These are phyloP conservation scores for Melieria picta DNA, from an alignment of 2,888 invertebrate species.

Conservation along the genomic window DNA sequence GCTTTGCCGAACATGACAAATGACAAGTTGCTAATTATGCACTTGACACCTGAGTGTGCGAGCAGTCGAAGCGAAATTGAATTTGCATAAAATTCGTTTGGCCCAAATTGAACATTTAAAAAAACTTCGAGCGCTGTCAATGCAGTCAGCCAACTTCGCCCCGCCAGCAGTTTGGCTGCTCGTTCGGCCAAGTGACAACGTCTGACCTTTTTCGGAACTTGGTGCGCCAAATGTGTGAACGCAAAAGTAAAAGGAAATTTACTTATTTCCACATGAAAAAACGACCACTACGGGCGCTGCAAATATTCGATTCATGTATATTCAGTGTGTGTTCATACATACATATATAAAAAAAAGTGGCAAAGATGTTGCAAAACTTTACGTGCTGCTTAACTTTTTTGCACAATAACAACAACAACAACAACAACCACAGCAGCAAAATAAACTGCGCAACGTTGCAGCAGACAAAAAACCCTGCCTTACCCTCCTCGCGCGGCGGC, in stretches of 20 bases:
- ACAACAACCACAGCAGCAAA: slow-evolving; percentile 21
- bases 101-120: no score
- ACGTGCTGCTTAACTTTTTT: slow-evolving; percentile 37
- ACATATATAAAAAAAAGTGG: slow-evolving; percentile 5
- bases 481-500: slow-evolving; percentile 2
- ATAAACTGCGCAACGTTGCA: slow-evolving; percentile 38
- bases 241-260: slow-evolving; percentile 16
- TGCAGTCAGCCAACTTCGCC: no score
- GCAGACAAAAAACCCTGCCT: slow-evolving; percentile 37
- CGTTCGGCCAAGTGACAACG: slow-evolving; percentile 28
- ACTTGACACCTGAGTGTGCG: no score
- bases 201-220: slow-evolving; percentile 34
- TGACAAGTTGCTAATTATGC: no score
- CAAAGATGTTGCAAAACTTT: slow-evolving; percentile 33
- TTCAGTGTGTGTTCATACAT: no score
- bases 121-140: no score
- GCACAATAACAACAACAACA: slow-evolving; percentile 36
- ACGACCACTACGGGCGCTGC: background rate
- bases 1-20: no score
- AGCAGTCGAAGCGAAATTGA: no score
- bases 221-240: background rate
- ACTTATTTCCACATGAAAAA: slow-evolving; percentile 6
- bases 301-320: no score
- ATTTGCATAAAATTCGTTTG: no score
- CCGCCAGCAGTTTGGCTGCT: background rate